Evolutionary conservation across 2,113 vertebrate genomes (phyloP), one percentile per base, ranked within the genome.

Genomic region (Climacteris rufus): DNA sequence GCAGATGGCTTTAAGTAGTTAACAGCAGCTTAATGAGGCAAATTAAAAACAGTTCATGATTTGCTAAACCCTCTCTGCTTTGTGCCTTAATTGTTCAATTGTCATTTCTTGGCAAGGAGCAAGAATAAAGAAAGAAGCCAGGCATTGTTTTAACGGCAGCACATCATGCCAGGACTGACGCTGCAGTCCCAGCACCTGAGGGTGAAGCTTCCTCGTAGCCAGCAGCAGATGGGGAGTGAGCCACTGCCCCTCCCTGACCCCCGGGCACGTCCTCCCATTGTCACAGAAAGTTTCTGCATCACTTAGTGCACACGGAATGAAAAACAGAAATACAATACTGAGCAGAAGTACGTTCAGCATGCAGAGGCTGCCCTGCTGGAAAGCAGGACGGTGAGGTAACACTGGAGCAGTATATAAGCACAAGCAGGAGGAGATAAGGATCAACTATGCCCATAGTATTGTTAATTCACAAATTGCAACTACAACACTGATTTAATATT

Each of bases 1-100:
- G 87, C 90, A 96, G 95, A 90, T 94, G 89, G 92, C 64, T 88
- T 94, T 83, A 95, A 86, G 89, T 40, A 95, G 94, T 95, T 95
- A 90, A 86, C 44, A 75, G 61, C 75, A 83, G 69, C 76, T 95
- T 94, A 93, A 96, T 66, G 89, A 96, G 54, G 68, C 76, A 94
- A 94, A 96, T 92, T 77, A 92, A 94, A 93, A 96, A 83, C 90
- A 90, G 39, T 64, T 80, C 90, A 90, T 86, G 59, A 92, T 92
- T 92, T 89, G 76, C 72, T 88, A 93, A 96, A 81, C 19, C 40
- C 35, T 83, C 66, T 90, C 83, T 70, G 78, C 81, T 93, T 88
- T 89, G 45, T 59, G 64, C 45, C 45, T 81, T 89, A 77, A 94
- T 86, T 93, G 79, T 89, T 77, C 71, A 70, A 81, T 66, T 95